Percentiles rank a stretch among this genome's conserved stretches.
These are phyloP conservation scores for Agrotis ipsilon DNA, from an alignment of 2,888 invertebrate genomes.

Conservation along the genomic window DNA sequence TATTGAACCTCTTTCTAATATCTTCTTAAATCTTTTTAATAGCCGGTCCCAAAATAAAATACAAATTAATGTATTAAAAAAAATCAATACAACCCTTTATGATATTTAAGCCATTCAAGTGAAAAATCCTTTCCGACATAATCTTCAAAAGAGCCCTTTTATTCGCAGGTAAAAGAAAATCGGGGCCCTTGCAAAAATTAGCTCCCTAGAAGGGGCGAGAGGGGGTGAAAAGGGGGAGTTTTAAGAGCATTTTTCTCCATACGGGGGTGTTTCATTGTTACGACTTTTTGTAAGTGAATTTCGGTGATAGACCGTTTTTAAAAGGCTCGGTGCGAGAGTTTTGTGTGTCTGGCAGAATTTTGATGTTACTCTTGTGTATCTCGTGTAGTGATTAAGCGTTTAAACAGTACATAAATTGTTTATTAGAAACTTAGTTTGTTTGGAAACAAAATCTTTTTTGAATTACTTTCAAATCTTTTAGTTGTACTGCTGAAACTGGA, in stretches of 20 bases:
- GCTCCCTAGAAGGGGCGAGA: conserved; percentile 65
- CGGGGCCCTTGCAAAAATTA: conserved; percentile 86
- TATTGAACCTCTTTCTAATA: neutral
- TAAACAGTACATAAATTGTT: no score
- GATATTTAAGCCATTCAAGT: conserved; percentile 70
- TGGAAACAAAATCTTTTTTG: no score
- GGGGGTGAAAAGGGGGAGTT: conserved; percentile 58
- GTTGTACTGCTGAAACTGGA: no score
- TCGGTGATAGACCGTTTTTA: conserved; percentile 73
- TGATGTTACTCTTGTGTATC: neutral
- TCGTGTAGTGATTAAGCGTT: no score
- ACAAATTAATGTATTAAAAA: conserved; percentile 49
- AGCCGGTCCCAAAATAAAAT: conserved; percentile 39
- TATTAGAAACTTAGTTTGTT: no score
- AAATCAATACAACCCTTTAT: conserved; percentile 56
- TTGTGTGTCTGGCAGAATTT: conserved; percentile 1
- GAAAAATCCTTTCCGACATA: conserved; percentile 71
- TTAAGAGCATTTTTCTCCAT: conserved; percentile 83
- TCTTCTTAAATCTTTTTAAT: conserved; percentile 7
- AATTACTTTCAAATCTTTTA: no score
- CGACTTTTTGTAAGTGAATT: conserved; percentile 87
- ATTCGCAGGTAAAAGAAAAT: conserved; percentile 85
- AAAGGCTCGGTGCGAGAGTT: conserved; percentile 27
- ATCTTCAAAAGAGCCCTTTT: conserved; percentile 78
- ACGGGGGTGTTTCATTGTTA: conserved; percentile 77